A percentile compares a stretch with the other conserved stretches of the same genome.
These are phyloP conservation scores for Cassiopea andromeda DNA, from an alignment of 30 jellyfish, hydroid and myxozoan genomes.

Conservation along the genomic window DNA sequence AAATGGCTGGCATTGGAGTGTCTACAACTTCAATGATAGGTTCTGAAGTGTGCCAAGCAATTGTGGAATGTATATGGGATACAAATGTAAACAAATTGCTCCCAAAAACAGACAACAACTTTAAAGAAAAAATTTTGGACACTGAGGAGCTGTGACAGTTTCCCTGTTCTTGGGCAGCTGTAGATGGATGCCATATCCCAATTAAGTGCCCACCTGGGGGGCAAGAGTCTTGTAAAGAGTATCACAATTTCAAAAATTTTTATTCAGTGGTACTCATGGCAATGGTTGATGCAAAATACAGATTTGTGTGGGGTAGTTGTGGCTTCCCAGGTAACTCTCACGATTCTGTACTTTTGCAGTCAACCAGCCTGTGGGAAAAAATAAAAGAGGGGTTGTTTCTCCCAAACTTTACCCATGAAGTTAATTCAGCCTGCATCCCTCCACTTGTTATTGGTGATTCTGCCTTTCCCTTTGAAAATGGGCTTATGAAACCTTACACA, in stretches of 20 bases:
- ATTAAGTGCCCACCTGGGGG: no score
- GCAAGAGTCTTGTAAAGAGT: no score
- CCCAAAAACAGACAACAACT: background rate
- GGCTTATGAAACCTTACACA: conserved; percentile 61
- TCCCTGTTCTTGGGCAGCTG: no score
- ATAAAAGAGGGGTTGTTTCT: conserved; percentile 35
- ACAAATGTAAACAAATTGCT: background rate
- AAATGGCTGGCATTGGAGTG: conserved; percentile 56
- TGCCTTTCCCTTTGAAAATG: conserved; percentile 46
- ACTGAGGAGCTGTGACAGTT: background rate
- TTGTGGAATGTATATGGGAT: background rate
- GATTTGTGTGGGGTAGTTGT: conserved; percentile 76
- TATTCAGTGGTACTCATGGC: conserved; percentile 78
- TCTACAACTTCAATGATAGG: conserved; percentile 28
- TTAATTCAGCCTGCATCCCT: conserved; percentile 15
- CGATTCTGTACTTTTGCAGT: conserved; percentile 49
- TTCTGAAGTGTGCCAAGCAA: conserved; percentile 39
- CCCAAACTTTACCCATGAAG: conserved; percentile 15
- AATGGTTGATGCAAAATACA: conserved; percentile 65
- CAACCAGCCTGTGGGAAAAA: conserved; percentile 68
- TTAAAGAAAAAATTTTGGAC: background rate
- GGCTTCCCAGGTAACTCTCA: conserved; percentile 77
- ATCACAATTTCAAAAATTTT: conserved; percentile 2
- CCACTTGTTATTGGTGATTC: conserved; percentile 64
- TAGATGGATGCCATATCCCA: no score